Percentiles rank a stretch among this genome's conserved stretches.
Evolutionary conservation across 2,797 vertebrate genomes (phyloP).

Genomic region (Merluccius polli): DNA sequence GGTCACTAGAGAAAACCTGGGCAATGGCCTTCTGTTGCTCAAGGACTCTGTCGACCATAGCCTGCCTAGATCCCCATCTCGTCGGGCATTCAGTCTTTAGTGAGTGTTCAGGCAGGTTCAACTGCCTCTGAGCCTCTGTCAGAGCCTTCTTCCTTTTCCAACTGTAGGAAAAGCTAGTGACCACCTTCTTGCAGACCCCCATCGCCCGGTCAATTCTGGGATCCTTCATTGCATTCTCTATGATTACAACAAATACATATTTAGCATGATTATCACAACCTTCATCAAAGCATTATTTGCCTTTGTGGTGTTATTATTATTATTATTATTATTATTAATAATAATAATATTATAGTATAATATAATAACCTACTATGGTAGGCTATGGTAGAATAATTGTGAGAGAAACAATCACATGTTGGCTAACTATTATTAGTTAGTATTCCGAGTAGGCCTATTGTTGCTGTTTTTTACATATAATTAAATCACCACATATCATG

Average conservation of each 20-base stretch:
- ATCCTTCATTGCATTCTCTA: slow-evolving; percentile 3
- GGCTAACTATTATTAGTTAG: no score
- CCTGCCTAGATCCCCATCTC: slow-evolving; percentile 16
- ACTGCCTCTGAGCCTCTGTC: background rate
- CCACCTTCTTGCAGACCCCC: no score
- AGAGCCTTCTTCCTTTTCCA: background rate
- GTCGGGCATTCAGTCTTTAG: background rate
- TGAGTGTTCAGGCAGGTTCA: slow-evolving; percentile 2
- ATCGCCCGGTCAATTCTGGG: background rate
- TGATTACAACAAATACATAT: background rate
- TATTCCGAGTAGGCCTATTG: no score
- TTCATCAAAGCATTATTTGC: no score
- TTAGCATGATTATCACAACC: background rate
- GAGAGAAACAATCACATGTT: no score
- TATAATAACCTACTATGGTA: no score
- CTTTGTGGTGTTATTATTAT: no score
- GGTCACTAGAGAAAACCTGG: background rate
- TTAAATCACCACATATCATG: background rate
- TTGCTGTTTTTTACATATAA: background rate
- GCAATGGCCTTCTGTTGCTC: slow-evolving; percentile 15
- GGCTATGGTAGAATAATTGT: no score
- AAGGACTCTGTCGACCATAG: slow-evolving; percentile 17
- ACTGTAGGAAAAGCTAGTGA: background rate
- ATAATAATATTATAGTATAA: background rate
- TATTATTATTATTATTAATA: no score